Evolutionary conservation across 2,888 invertebrate genomes (phyloP), one percentile per base, ranked within the genome.

Genomic region (Cenopis cana): DNA sequence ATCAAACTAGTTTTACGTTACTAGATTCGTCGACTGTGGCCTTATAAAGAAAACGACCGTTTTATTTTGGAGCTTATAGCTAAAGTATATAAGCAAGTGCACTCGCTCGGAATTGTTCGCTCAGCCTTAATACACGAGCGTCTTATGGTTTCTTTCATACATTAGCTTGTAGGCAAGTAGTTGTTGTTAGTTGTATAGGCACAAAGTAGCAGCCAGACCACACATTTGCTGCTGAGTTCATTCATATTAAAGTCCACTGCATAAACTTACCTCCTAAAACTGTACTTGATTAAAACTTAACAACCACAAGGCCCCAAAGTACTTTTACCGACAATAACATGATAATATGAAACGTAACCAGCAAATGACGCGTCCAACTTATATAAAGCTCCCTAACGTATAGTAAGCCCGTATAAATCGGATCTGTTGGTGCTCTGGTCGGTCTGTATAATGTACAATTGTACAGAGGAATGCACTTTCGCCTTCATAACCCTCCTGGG

Each of bases 401-500:
- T 46, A 18, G 17, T 54, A 9, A 12, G n/a, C 24, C 36, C 59
- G 36, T 66, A 33, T 54, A 66, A 54, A 70, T 70, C 65, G 20
- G 65, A 59, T 70, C 56, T 62, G 65, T 56, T 55, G 54, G 54
- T 62, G 49, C 33, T 54, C 66, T 71, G 52, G 57, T 38, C 57
- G 61, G 69, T 68, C 56, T 75, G 77, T 79, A 79, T 78, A 78
- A 75, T 81, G 81, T 83, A 85, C 86, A 84, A 78, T 74, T 81
- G 81, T 83, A 85, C 86, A 84, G 80, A 78, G 82, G 82, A 88
- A 85, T 87, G 87, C 87, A 88, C 88, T 89, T 86, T 87, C 86
- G 75, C 86, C 82, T 83, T 86, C 84, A 85, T 85, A 80, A 81
- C 81, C 80, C 82, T 80, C 84, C 73, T 77, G 81, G 80, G 83